Conservation (phyloP, 2,888 invertebrate genomes). For the Eupithecia inturbata region DNA sequence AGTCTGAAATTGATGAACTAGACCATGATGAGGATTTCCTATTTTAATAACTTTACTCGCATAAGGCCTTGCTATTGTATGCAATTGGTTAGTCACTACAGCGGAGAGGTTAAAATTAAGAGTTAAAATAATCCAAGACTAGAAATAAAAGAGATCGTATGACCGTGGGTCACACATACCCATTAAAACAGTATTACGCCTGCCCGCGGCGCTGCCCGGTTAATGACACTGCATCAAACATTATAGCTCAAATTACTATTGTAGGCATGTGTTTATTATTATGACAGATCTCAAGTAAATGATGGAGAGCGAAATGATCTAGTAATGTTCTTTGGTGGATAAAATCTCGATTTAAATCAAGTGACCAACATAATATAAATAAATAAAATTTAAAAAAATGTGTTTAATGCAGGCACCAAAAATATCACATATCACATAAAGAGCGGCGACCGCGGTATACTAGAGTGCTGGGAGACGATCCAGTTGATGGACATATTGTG, state of each 20-base stretch:
- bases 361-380: neutral
- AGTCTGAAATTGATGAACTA: neutral
- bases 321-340: neutral
- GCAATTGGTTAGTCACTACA: neutral
- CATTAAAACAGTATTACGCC: constrained; percentile 67
- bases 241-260: constrained; percentile 54
- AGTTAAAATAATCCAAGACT: constrained; percentile 15
- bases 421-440: no score
- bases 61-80: neutral
- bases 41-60: neutral
- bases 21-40: neutral
- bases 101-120: neutral
- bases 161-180: constrained; percentile 45
- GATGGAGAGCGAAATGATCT: neutral
- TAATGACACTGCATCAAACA: constrained; percentile 63
- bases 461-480: no score
- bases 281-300: constrained; percentile 14
- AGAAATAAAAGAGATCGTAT: constrained; percentile 24
- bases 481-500: no score
- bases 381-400: no score
- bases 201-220: constrained; percentile 54
- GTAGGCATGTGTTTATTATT: constrained; percentile 12
- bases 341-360: neutral
- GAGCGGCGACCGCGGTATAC: no score
- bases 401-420: no score